These are phyloP conservation scores for Amphipoea oculea DNA, from an alignment of 2,888 invertebrate genomes.

Conservation along the genomic window DNA sequence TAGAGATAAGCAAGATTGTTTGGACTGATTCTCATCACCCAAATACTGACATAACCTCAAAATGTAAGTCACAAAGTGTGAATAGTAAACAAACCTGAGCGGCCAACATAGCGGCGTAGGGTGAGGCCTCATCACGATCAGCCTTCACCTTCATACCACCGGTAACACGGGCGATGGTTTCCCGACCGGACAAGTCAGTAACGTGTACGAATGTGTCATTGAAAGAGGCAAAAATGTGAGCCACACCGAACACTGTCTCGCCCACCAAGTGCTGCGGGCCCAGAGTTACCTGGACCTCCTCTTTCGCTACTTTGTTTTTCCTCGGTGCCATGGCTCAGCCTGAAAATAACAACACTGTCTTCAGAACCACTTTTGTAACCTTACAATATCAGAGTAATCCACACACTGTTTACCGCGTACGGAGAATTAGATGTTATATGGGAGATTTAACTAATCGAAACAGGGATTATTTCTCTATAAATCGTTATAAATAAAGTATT, in stretches of 20 bases:
- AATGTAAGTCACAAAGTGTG: conserved; percentile 35
- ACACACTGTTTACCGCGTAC: conserved; percentile 63
- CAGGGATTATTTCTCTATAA: conserved; percentile 73
- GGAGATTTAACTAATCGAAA: conserved; percentile 50
- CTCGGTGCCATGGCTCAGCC: conserved; percentile 97
- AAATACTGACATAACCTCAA: conserved; percentile 74
- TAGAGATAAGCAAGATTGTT: neutral
- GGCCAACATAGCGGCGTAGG: conserved; percentile 99
- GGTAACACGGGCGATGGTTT: conserved; percentile 98
- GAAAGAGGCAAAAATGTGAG: conserved; percentile 99
- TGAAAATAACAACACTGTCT: conserved; percentile 85
- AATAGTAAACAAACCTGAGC: conserved; percentile 93
- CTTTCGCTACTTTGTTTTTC: conserved; percentile 99
- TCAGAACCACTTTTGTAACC: conserved; percentile 84
- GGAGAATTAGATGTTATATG: conserved; percentile 49
- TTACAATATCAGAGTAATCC: conserved; percentile 83
- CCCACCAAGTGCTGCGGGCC: conserved; percentile 99
- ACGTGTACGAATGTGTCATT: conserved; percentile 99
- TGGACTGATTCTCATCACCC: conserved; percentile 10
- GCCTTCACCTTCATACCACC: conserved; percentile 99
- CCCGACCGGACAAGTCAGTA: conserved; percentile 99
- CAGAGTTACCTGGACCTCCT: conserved; percentile 98
- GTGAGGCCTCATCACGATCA: conserved; percentile 99
- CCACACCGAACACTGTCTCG: conserved; percentile 99
- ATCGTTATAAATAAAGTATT: conserved; percentile 66